Base-by-base conservation (phyloP, 2,888 invertebrate genomes). In the Amblyjoppa proteus region DNA sequence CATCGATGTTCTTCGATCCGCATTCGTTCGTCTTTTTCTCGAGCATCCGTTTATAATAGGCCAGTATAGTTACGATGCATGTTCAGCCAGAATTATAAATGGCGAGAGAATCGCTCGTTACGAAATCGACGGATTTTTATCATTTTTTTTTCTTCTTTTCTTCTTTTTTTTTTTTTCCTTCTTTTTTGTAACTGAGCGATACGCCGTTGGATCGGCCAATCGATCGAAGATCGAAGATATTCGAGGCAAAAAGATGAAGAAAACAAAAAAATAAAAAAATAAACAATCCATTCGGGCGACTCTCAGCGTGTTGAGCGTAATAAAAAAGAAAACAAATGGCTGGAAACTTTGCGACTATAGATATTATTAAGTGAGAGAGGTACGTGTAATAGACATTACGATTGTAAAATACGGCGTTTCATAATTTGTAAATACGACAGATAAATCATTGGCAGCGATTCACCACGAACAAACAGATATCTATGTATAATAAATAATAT, bases 341-440 rank as follows among this genome's bases (percentile, higher is more conserved):
- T 80, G 86, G 81, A 70, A 64, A 83, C 58, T 69, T 11, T 71
- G 51, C 58, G 53, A 77, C 69, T 66, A 68, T 45, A 73, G 87
- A 86, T 85, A 83, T 77, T 73, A 84, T 77, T 87, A 84, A 88
- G 83, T 58, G 80, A 53, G 78, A 82, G 88, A 86, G 70, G 81
- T 86, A 84, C 85, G 88, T 78, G 84, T 90, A 90, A 88, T 91
- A 92, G 91, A 87, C 91, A 90, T 90, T 90, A 90, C 88, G 89
- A 90, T 90, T 93, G 93, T 93, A 93, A 91, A 91, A 93, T 92
- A 92, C 85, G 87, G 89, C 90, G 88, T 92, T 85, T 93, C 92
- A 89, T 93, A 92, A 92, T 88, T 88, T 94, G 93, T 93, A 93
- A 88, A 94, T 93, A 93, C 80, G 88, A 74, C 70, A 89, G 83